These are phyloP conservation scores for Lagodon rhomboides DNA, from an alignment of 2,797 vertebrate genomes.

Conservation along the genomic window DNA sequence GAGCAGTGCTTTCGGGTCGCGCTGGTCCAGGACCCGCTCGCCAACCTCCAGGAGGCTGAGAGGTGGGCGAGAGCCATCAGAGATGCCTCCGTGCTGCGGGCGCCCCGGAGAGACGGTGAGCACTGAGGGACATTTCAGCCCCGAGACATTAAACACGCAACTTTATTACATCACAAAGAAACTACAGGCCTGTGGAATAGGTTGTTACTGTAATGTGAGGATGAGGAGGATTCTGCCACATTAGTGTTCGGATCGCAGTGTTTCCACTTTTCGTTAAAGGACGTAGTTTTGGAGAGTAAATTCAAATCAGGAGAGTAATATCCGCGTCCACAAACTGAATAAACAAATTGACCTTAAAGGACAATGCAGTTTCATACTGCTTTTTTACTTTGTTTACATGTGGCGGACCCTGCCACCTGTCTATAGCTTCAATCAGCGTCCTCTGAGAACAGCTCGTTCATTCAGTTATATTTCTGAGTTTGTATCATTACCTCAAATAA, in stretches of 20 bases:
- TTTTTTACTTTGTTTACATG: too few relatives aligned
- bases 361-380: too few relatives aligned
- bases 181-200: background rate
- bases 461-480: too few relatives aligned
- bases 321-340: background rate
- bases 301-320: background rate
- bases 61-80: conserved; percentile 83
- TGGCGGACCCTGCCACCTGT: too few relatives aligned
- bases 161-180: background rate
- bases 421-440: too few relatives aligned
- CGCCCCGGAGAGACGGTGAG: conserved; percentile 80
- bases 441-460: too few relatives aligned
- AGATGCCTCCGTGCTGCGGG: conserved; percentile 74
- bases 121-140: background rate
- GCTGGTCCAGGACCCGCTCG: conserved; percentile 74
- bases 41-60: conserved; percentile 86
- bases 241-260: background rate
- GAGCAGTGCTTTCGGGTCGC: conserved; percentile 88
- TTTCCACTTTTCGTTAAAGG: background rate
- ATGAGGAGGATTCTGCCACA: background rate
- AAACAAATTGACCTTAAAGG: too few relatives aligned
- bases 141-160: background rate
- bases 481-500: too few relatives aligned
- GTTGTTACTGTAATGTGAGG: background rate
- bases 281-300: too few relatives aligned